Percentiles rank a stretch among this genome's conserved stretches.
Conservation (phyloP, 2,113 vertebrate genomes). For the Ictalurus furcatus region DNA sequence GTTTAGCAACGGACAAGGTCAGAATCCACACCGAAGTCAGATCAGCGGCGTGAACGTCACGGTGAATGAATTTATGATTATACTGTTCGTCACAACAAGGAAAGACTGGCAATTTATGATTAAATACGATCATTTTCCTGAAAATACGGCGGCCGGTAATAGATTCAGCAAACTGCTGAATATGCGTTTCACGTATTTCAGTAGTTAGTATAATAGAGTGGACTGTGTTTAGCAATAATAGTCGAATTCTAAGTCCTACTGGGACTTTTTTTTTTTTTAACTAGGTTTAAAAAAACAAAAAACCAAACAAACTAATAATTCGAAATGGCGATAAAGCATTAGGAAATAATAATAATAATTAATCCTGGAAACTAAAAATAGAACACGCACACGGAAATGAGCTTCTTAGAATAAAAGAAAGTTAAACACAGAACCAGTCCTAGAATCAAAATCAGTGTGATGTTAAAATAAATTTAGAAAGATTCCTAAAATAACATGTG, state of each 20-base stretch:
- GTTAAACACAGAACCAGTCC: background rate
- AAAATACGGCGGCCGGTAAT: background rate
- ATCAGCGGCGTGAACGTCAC: background rate
- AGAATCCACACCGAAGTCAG: background rate
- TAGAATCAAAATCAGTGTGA: too few relatives aligned
- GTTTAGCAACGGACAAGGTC: background rate
- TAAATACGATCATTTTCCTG: background rate
- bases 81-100: background rate
- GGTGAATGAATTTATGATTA: background rate
- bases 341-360: background rate
- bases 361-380: background rate
- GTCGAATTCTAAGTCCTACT: background rate
- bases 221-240: background rate
- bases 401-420: background rate
- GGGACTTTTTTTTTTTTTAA: background rate
- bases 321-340: background rate
- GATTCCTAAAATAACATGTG: background rate
- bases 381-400: background rate
- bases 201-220: background rate
- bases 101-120: background rate
- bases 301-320: background rate
- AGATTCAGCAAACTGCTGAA: background rate
- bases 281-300: background rate
- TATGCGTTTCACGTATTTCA: background rate
- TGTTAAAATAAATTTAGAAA: background rate